A percentile compares a stretch with the other conserved stretches of the same genome.
Conservation (phyloP, 2,888 invertebrate genomes). For the Sesia bembeciformis region DNA sequence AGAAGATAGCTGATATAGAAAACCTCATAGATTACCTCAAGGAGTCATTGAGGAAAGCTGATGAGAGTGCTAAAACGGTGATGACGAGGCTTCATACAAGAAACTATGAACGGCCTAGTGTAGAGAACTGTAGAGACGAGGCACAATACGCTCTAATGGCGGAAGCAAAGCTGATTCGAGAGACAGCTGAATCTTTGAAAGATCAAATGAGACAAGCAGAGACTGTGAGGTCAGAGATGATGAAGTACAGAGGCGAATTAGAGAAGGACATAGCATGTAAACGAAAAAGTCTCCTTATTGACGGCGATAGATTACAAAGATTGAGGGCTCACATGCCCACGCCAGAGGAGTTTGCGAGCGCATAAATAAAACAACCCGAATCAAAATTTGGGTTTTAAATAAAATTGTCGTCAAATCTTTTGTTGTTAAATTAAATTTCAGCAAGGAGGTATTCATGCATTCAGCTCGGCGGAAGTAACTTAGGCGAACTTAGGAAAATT, state of each 20-base stretch:
- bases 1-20: constrained; percentile 85
- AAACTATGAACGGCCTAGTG: constrained; percentile 79
- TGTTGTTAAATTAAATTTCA: neutral
- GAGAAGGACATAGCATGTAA: constrained; percentile 83
- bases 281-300: constrained; percentile 79
- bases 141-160: constrained; percentile 84
- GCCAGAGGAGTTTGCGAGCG: constrained; percentile 76
- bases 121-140: constrained; percentile 88
- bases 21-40: constrained; percentile 81
- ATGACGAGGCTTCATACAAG: constrained; percentile 87
- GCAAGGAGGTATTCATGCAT: too few species aligned
- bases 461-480: too few species aligned
- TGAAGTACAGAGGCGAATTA: constrained; percentile 76
- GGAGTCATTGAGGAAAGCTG: constrained; percentile 79
- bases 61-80: constrained; percentile 85
- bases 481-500: too few species aligned
- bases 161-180: constrained; percentile 79
- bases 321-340: constrained; percentile 81
- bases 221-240: constrained; percentile 58
- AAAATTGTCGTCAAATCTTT: too few species aligned
- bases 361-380: constrained; percentile 16
- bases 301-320: constrained; percentile 76
- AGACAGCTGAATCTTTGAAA: constrained; percentile 58
- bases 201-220: constrained; percentile 79
- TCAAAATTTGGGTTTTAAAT: too few species aligned